These are phyloP conservation scores for Agrochola lychnidis DNA, from an alignment of 2,888 invertebrate genomes.

Conservation along the genomic window DNA sequence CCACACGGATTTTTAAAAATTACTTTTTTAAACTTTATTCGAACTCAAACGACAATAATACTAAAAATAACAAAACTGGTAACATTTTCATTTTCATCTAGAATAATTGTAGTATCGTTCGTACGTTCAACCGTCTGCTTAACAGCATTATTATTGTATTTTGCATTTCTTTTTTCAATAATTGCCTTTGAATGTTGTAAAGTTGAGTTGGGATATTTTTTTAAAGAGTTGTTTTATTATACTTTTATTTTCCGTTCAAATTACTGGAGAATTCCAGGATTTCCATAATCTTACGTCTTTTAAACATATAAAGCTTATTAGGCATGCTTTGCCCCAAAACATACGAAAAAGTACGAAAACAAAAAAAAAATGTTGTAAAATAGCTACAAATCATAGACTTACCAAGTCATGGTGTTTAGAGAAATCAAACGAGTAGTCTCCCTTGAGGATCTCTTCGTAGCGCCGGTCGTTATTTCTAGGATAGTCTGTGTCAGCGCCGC, in stretches of 20 bases:
- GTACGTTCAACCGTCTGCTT: no score
- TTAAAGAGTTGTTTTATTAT: background rate
- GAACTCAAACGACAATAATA: no score
- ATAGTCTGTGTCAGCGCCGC: slow-evolving; percentile 93
- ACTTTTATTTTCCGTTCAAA: background rate
- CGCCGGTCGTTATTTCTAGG: slow-evolving; percentile 91
- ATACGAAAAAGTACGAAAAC: background rate
- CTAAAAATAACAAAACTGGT: no score
- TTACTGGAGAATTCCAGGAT: background rate
- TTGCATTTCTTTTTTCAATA: background rate
- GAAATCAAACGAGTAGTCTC: slow-evolving; percentile 95
- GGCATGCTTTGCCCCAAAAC: background rate
- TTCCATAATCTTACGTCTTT: background rate
- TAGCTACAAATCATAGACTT: slow-evolving; percentile 71
- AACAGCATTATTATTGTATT: background rate
- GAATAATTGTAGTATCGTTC: no score
- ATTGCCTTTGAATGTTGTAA: background rate
- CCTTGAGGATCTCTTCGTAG: slow-evolving; percentile 93
- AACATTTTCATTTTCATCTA: no score
- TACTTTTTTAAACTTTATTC: no score
- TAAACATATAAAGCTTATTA: no score
- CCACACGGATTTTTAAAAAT: no score
- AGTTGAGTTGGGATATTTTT: background rate
- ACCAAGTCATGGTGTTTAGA: slow-evolving; percentile 95
- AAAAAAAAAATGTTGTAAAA: background rate